Percentiles rank a stretch among this genome's conserved stretches.
These are phyloP conservation scores for Brachionus angularis DNA, from an alignment of 1,140 invertebrate species.

Conservation along the genomic window DNA sequence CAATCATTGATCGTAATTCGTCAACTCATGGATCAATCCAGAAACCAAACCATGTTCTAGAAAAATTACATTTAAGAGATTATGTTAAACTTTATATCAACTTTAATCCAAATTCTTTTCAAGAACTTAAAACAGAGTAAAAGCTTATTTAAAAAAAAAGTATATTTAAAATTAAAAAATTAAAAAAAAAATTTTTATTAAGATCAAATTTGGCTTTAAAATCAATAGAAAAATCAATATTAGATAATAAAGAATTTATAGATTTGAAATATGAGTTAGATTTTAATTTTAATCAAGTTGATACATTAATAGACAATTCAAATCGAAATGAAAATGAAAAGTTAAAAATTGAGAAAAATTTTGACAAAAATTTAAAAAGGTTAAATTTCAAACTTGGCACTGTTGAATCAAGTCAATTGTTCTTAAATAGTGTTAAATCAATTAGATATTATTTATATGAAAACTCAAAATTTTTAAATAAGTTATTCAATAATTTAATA, in stretches of 20 bases:
- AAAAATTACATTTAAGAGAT: neutral
- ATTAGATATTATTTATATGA: neutral
- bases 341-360: neutral
- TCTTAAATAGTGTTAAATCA: neutral
- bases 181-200: neutral
- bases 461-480: neutral
- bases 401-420: neutral
- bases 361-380: conserved; percentile 7
- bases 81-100: neutral
- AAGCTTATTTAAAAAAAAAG: neutral
- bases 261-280: neutral
- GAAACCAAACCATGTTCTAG: neutral
- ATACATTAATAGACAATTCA: conserved; percentile 1
- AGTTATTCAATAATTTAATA: neutral
- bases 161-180: too few species aligned
- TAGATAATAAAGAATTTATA: neutral
- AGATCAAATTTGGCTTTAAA: neutral
- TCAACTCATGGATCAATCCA: too few species aligned
- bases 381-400: neutral
- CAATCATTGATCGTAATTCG: conserved; percentile 1
- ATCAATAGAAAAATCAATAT: neutral
- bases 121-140: neutral
- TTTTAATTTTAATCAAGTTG: conserved; percentile 3
- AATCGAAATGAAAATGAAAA: neutral
- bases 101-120: neutral